Percentiles rank a stretch among this genome's conserved stretches.
These are phyloP conservation scores for Beris chalybata DNA, from an alignment of 2,888 invertebrate species.

Conservation along the genomic window DNA sequence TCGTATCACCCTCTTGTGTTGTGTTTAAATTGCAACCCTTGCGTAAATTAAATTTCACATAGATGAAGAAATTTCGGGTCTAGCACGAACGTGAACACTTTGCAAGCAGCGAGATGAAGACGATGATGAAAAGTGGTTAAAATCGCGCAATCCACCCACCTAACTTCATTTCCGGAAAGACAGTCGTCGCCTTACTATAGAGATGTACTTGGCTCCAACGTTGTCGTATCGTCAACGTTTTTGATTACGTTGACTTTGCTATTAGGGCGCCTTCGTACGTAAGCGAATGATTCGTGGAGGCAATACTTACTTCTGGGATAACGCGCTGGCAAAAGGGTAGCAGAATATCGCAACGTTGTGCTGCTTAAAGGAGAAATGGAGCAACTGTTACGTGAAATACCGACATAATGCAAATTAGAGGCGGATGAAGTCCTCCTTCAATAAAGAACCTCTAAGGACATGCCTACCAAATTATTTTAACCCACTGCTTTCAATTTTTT, in stretches of 20 bases:
- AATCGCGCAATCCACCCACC: slow-evolving; percentile 38
- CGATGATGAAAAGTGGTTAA: slow-evolving; percentile 7
- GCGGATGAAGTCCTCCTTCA: too few relatives aligned
- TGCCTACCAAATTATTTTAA: too few relatives aligned
- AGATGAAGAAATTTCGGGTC: slow-evolving; percentile 6
- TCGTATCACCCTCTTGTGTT: background rate
- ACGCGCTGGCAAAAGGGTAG: too few relatives aligned
- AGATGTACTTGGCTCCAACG: background rate
- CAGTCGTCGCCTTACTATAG: slow-evolving; percentile 17
- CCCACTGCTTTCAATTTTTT: too few relatives aligned
- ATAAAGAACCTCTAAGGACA: too few relatives aligned
- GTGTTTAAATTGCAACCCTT: slow-evolving; percentile 26
- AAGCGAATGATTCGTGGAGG: too few relatives aligned
- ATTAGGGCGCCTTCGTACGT: too few relatives aligned
- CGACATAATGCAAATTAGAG: too few relatives aligned
- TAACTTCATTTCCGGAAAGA: slow-evolving; percentile 40
- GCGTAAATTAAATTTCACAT: slow-evolving; percentile 27
- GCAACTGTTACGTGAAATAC: too few relatives aligned
- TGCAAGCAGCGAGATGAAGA: background rate
- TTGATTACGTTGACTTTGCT: slow-evolving; percentile 17
- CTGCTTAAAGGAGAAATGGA: too few relatives aligned
- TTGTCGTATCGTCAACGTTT: slow-evolving; percentile 10
- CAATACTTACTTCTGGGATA: too few relatives aligned
- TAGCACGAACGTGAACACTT: background rate
- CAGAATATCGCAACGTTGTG: too few relatives aligned